phyloP scores from a whole-genome alignment of 2,113 vertebrate genomes.

The Deroptyus accipitrinus region DNA sequence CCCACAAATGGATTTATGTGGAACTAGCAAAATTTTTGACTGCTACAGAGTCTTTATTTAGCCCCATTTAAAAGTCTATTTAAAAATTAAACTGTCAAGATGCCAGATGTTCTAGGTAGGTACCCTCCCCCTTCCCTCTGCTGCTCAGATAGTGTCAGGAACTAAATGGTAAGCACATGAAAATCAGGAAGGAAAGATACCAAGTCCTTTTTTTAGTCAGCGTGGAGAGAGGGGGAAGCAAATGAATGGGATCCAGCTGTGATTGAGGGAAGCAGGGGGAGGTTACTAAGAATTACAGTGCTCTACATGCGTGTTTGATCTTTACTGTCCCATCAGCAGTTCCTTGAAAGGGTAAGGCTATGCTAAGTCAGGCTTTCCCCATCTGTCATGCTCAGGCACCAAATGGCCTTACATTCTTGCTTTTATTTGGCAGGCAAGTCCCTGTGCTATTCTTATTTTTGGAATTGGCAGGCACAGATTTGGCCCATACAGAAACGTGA shows the following conservation, averaged over 20 bases:
- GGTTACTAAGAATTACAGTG: conserved; percentile 41
- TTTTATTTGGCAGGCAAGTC: conserved; percentile 16
- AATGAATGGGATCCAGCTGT: conserved; percentile 57
- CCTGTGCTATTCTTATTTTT: not conserved
- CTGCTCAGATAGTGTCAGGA: conserved; percentile 20
- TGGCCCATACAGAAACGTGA: not conserved
- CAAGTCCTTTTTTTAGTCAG: conserved; percentile 39
- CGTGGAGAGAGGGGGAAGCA: conserved; percentile 1
- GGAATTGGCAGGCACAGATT: not conserved
- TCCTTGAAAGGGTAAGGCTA: conserved; percentile 35
- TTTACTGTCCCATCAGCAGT: conserved; percentile 52
- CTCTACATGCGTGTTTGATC: not conserved
- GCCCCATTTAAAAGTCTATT: conserved; percentile 43
- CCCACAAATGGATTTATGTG: conserved; percentile 15
- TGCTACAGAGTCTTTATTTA: conserved; percentile 48
- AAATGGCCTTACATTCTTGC: conserved; percentile 5
- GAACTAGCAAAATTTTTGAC: not conserved
- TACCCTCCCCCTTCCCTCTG: conserved; percentile 15
- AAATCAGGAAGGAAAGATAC: conserved; percentile 49
- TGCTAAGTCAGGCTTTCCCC: conserved; percentile 40
- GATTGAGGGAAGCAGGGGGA: not conserved
- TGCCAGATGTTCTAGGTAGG: conserved; percentile 55
- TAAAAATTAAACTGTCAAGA: conserved; percentile 35
- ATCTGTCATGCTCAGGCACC: not conserved
- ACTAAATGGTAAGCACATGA: conserved; percentile 20